Evolutionary conservation across 2,797 vertebrate species (phyloP).

Genomic region (Pipistrellus kuhlii): DNA sequence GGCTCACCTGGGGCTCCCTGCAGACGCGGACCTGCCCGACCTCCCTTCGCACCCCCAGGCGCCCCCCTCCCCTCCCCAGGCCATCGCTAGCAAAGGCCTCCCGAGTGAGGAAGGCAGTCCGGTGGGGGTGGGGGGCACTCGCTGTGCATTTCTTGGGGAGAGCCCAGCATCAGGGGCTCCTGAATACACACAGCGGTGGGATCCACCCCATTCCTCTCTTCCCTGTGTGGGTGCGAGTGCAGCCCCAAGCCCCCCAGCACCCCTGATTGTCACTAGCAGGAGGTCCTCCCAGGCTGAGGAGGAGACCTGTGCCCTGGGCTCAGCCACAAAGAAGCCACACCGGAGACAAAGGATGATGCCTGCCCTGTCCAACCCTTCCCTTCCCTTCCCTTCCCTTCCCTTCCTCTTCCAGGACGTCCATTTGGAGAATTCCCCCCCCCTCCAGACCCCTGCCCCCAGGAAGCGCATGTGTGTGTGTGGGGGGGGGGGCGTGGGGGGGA

Average conservation of each 20-base stretch:
- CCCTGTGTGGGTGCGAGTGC: background rate
- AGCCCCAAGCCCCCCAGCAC: accelerated
- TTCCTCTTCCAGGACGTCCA: no score
- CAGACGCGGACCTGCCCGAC: background rate
- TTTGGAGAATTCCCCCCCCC: no score
- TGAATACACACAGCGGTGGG: accelerated
- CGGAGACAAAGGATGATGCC: background rate
- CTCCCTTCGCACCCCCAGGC: accelerated
- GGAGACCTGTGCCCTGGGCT: accelerated
- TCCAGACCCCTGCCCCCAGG: background rate
- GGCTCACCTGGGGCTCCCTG: background rate
- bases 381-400: no score
- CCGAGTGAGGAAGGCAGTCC: no score
- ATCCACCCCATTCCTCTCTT: background rate
- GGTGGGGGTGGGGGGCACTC: background rate
- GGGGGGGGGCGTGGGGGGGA: no score
- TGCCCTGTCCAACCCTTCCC: accelerated
- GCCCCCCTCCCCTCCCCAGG: accelerated
- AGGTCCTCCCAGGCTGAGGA: background rate
- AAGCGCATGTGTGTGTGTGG: no score
- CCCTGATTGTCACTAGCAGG: accelerated
- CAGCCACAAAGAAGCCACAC: accelerated
- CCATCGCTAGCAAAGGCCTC: accelerated
- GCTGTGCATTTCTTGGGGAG: background rate
- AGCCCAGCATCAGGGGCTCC: no score